phyloP scores from a whole-genome alignment of 2,888 invertebrate species.

The Physocephala rufipes region DNA sequence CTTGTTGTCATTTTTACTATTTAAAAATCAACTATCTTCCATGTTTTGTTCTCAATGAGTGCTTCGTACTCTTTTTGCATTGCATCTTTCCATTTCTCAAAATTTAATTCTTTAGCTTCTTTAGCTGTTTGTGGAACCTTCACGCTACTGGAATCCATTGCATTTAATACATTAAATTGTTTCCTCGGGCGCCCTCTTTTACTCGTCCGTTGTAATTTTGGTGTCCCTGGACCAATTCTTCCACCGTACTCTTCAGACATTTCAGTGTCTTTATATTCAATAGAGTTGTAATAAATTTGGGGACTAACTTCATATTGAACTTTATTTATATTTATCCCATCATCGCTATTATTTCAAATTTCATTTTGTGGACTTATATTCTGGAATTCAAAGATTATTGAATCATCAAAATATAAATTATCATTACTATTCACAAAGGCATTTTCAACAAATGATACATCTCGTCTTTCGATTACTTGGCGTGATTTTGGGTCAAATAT shows the following conservation, averaged over 20 bases:
- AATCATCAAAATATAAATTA: too few species aligned
- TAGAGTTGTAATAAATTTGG: too few species aligned
- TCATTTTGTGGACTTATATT: too few species aligned
- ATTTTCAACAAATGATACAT: slow-evolving; percentile 2
- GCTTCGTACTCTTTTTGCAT: slow-evolving; percentile 30
- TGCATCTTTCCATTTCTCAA: slow-evolving; percentile 10
- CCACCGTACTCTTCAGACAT: too few species aligned
- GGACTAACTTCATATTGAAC: too few species aligned
- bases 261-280: too few species aligned
- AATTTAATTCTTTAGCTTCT: slow-evolving; percentile 5
- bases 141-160: not conserved
- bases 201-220: slow-evolving; percentile 25
- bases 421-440: not conserved
- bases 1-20: too few species aligned
- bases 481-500: slow-evolving; percentile 16
- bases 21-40: too few species aligned
- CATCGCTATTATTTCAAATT: not conserved
- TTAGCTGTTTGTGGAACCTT: slow-evolving; percentile 22
- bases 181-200: slow-evolving; percentile 32
- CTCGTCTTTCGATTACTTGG: not conserved
- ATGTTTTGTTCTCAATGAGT: slow-evolving; percentile 11
- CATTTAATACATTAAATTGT: slow-evolving; percentile 22
- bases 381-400: too few species aligned
- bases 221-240: slow-evolving; percentile 29
- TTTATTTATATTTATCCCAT: not conserved